A percentile compares a stretch with the other conserved stretches of the same genome.
These are phyloP conservation scores for Drosophila fulvimacula DNA, from an alignment of 2,888 invertebrate species.

Conservation along the genomic window DNA sequence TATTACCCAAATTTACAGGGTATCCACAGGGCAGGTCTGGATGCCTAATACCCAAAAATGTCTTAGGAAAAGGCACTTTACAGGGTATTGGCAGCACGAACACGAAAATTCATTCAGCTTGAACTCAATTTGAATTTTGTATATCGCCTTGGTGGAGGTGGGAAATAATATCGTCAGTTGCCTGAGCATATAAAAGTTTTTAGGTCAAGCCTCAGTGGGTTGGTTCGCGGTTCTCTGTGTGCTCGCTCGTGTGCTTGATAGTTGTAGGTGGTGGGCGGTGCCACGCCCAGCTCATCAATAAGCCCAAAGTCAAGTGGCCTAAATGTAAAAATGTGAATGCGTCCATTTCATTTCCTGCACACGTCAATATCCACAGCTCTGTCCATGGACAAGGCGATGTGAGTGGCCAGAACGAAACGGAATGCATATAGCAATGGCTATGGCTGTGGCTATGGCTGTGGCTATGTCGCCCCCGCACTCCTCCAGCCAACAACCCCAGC, in stretches of 20 bases:
- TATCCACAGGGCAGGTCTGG: no score
- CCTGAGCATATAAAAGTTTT: conserved; percentile 14
- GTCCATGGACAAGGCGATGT: conserved; percentile 8
- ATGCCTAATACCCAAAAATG: no score
- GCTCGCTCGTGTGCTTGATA: background rate
- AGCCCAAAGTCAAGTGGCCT: conserved; percentile 48
- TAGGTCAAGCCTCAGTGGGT: conserved; percentile 10
- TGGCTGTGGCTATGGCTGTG: background rate
- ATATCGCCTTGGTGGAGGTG: background rate
- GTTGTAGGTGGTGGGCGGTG: background rate
- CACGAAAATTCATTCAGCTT: background rate
- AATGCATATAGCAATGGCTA: background rate
- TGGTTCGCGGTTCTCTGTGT: background rate
- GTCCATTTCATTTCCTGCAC: conserved; percentile 54
- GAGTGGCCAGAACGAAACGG: background rate
- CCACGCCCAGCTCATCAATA: conserved; percentile 31
- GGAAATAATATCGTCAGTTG: conserved; percentile 13
- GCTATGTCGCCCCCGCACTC: no score
- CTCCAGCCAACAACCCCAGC: no score
- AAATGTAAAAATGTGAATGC: conserved; percentile 43
- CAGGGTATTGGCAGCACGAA: background rate
- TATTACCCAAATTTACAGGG: no score
- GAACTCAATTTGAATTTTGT: conserved; percentile 2
- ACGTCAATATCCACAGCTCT: conserved; percentile 38
- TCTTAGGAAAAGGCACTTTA: background rate